Evolutionary conservation across 1,140 invertebrate genomes (phyloP).

Genomic region (Neotoxoptera formosana): DNA sequence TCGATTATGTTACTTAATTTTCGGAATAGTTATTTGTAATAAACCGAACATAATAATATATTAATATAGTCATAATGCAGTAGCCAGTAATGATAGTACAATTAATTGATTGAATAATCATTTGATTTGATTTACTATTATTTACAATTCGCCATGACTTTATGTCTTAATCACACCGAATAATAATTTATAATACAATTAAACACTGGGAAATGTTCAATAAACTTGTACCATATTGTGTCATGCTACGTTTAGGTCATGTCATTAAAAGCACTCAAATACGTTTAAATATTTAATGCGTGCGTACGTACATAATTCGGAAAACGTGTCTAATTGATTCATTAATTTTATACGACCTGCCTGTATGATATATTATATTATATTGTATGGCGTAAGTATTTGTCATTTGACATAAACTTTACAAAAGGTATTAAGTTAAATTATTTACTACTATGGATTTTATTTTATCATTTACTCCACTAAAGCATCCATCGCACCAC

Average conservation of each 20-base stretch:
- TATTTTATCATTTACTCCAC: neutral
- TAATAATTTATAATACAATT: neutral
- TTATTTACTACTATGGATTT: neutral
- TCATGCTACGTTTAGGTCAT: neutral
- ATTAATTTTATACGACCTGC: neutral
- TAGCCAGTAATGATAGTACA: neutral
- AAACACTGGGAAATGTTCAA: neutral
- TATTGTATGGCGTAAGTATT: neutral
- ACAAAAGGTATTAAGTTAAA: neutral
- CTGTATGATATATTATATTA: neutral
- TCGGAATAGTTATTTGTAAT: neutral
- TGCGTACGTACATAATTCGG: neutral
- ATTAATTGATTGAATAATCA: neutral
- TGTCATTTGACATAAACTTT: neutral
- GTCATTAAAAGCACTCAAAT: constrained; percentile 19
- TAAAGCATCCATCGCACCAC: neutral
- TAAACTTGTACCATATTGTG: neutral
- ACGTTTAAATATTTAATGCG: neutral
- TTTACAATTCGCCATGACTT: neutral
- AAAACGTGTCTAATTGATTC: neutral
- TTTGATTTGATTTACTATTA: neutral
- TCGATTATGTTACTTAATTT: neutral
- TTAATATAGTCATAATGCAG: neutral
- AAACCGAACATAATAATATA: neutral
- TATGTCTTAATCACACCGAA: neutral